phyloP scores from a whole-genome alignment of 2,797 vertebrate species.

The Oreochromis grahami region DNA sequence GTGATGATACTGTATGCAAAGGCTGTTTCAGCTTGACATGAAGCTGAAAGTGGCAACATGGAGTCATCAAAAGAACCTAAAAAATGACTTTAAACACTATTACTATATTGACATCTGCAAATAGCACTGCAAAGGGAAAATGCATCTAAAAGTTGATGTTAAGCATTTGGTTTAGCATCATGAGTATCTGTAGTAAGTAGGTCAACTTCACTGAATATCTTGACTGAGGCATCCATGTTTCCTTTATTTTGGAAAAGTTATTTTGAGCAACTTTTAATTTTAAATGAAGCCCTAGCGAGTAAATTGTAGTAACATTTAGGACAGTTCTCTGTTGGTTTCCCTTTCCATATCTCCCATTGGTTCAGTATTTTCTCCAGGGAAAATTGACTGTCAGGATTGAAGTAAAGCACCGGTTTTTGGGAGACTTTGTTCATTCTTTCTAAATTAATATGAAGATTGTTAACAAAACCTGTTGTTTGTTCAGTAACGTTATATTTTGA shows the following conservation, averaged over 20 bases:
- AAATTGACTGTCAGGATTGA: background rate
- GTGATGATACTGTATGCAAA: background rate
- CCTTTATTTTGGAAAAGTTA: conserved; percentile 12
- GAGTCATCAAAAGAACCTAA: background rate
- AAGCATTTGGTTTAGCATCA: background rate
- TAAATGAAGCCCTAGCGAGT: conserved; percentile 14
- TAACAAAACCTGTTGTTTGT: background rate
- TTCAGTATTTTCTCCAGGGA: background rate
- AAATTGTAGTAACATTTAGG: conserved; percentile 13
- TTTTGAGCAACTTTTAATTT: conserved; percentile 16
- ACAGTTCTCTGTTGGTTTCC: background rate
- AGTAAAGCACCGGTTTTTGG: background rate
- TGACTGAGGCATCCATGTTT: background rate
- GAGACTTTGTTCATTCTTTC: background rate
- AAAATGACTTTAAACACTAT: background rate
- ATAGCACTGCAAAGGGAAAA: background rate
- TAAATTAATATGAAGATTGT: background rate
- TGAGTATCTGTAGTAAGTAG: conserved; percentile 24
- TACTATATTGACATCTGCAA: background rate
- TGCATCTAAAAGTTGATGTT: background rate
- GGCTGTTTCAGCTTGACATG: background rate
- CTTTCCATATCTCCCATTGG: background rate
- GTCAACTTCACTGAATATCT: conserved; percentile 18
- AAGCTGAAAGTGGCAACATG: background rate
- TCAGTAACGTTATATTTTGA: background rate